Percentiles rank a stretch among this genome's conserved stretches.
These are phyloP conservation scores for Bubo blakistoni DNA, from an alignment of 2,113 vertebrate genomes.

Conservation along the genomic window DNA sequence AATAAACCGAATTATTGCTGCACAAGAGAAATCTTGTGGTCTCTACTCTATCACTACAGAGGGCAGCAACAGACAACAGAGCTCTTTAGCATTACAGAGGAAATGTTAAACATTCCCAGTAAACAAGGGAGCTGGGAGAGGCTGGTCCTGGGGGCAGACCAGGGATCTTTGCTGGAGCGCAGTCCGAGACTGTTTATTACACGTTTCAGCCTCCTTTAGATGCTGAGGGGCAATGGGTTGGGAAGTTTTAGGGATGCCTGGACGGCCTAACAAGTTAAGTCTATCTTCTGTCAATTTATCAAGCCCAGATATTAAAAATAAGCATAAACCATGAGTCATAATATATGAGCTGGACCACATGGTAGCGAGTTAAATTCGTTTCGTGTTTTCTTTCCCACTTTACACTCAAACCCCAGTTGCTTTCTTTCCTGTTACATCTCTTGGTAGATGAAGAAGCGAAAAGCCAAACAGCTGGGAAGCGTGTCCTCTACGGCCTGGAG, in stretches of 20 bases:
- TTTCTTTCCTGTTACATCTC: not conserved
- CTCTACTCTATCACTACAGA: constrained; percentile 77
- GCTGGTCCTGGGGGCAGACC: constrained; percentile 7
- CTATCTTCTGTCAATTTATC: not conserved
- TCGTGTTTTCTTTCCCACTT: not conserved
- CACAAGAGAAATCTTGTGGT: constrained; percentile 52
- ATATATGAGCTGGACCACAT: rapidly evolving
- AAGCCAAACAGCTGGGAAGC: not conserved
- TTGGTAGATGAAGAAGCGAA: not conserved
- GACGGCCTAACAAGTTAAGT: not conserved
- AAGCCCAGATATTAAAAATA: not conserved
- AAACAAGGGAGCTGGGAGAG: constrained; percentile 61
- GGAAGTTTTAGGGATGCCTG: not conserved
- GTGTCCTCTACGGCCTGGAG: not conserved
- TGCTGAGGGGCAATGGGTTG: not conserved
- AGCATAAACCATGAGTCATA: not conserved
- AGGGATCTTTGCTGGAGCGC: not conserved
- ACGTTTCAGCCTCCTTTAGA: not conserved
- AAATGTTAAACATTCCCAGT: constrained; percentile 32
- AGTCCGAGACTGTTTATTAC: not conserved
- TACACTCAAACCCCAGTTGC: not conserved
- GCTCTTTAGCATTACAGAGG: constrained; percentile 49
- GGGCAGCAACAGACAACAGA: constrained; percentile 80
- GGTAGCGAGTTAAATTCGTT: rapidly evolving
- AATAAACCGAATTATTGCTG: not conserved